phyloP scores from a whole-genome alignment of 1,140 invertebrate genomes.

The Orius laevigatus region DNA sequence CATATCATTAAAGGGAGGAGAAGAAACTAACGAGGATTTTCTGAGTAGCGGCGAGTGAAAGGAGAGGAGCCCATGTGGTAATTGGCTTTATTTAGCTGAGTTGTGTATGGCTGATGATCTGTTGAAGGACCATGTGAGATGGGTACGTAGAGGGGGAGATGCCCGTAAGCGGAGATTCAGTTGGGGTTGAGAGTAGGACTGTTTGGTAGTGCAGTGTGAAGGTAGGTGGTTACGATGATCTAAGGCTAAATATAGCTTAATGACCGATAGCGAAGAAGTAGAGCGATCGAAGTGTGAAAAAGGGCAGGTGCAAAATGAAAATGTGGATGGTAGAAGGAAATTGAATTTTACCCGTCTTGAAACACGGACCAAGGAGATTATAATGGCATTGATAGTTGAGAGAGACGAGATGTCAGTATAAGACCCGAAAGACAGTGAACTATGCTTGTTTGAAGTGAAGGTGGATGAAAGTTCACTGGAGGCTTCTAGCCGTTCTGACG shows the following conservation, averaged over 20 bases:
- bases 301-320: constrained; percentile 79
- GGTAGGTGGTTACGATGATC: constrained; percentile 69
- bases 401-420: constrained; percentile 56
- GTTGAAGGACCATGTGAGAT: no score
- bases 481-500: constrained; percentile 74
- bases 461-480: constrained; percentile 78
- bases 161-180: no score
- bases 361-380: constrained; percentile 88
- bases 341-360: constrained; percentile 76
- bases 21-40: constrained; percentile 82
- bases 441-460: constrained; percentile 75
- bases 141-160: constrained; percentile 51
- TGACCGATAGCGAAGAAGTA: constrained; percentile 83
- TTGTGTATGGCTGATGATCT: no score
- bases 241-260: constrained; percentile 70
- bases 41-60: constrained; percentile 75
- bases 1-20: constrained; percentile 84
- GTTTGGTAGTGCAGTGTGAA: constrained; percentile 72
- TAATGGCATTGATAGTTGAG: no score
- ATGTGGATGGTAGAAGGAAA: no score
- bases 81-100: no score
- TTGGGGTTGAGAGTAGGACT: constrained; percentile 74
- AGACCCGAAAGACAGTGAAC: constrained; percentile 85
- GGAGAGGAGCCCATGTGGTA: constrained; percentile 52
- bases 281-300: constrained; percentile 82